phyloP scores from a whole-genome alignment of 2,113 vertebrate genomes.

The Cryptomyrus ogoouensis region DNA sequence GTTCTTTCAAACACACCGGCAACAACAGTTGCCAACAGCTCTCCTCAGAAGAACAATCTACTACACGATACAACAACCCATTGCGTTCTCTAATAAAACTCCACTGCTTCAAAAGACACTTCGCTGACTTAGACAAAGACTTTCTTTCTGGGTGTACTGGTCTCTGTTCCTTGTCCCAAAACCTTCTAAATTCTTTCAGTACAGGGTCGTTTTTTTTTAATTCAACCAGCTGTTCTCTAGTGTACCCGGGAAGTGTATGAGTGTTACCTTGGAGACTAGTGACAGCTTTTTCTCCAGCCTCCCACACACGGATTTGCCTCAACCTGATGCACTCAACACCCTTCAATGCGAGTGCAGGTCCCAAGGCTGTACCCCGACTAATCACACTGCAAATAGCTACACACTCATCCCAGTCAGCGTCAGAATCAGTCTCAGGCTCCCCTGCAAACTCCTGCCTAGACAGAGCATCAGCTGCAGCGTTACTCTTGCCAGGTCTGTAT shows the following conservation, averaged over 20 bases:
- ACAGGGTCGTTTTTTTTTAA: not conserved
- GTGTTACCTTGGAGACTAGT: not conserved
- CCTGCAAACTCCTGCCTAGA: constrained; percentile 16
- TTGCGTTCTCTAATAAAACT: not conserved
- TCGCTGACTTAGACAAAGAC: not conserved
- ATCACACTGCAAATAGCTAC: constrained; percentile 29
- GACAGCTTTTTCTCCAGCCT: not conserved
- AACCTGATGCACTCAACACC: not conserved
- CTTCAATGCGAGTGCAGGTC: constrained; percentile 6
- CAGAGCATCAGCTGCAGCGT: constrained; percentile 22
- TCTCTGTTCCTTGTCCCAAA: not conserved
- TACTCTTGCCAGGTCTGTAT: constrained; percentile 7
- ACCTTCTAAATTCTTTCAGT: too few species aligned
- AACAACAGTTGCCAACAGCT: constrained; percentile 2
- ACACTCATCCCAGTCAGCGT: constrained; percentile 18
- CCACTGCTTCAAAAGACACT: constrained; percentile 18
- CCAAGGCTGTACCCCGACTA: constrained; percentile 12
- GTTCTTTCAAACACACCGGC: not conserved
- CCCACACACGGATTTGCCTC: constrained; percentile 1
- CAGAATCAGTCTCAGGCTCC: not conserved
- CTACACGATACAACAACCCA: constrained; percentile 6
- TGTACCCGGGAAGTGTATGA: constrained; percentile 18
- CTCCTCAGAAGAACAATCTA: not conserved
- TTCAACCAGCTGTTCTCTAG: not conserved
- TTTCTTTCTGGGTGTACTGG: not conserved